Percentiles rank a stretch among this genome's conserved stretches.
Evolutionary conservation across 1,140 invertebrate species (phyloP).

Genomic region (Phenacoccus solenopsis): DNA sequence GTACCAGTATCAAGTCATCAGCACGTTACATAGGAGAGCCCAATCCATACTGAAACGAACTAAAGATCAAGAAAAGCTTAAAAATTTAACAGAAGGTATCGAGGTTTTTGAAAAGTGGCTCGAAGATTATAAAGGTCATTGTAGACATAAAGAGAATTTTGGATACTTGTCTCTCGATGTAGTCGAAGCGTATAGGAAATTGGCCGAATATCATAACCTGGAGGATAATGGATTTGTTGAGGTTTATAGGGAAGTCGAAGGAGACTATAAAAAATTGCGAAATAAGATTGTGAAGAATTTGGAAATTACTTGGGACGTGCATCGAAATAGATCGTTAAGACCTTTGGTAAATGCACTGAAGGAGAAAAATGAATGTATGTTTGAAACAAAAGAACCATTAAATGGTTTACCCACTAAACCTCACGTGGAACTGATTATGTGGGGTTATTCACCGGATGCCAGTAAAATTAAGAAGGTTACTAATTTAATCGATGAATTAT

Average conservation of each 20-base stretch:
- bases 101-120: constrained; percentile 34
- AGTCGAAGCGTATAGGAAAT: constrained; percentile 29
- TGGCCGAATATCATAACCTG: constrained; percentile 31
- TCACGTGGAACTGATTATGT: constrained; percentile 33
- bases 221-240: constrained; percentile 30
- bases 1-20: constrained; percentile 35
- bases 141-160: constrained; percentile 33
- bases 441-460: constrained; percentile 33
- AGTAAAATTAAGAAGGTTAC: constrained; percentile 33
- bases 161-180: constrained; percentile 33
- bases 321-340: constrained; percentile 32
- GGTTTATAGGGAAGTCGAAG: constrained; percentile 30
- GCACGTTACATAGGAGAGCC: constrained; percentile 32
- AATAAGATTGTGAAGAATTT: constrained; percentile 28
- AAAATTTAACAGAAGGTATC: constrained; percentile 33
- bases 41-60: constrained; percentile 35
- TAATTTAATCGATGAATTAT: constrained; percentile 29
- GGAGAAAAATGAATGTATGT: constrained; percentile 31
- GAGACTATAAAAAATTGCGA: constrained; percentile 33
- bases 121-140: constrained; percentile 33
- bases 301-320: constrained; percentile 34
- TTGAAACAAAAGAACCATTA: constrained; percentile 30
- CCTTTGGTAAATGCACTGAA: constrained; percentile 22
- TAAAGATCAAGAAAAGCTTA: constrained; percentile 32
- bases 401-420: constrained; percentile 31